Evolutionary conservation across 2,888 invertebrate genomes (phyloP).

Genomic region (Dasysyrphus tricinctus): DNA sequence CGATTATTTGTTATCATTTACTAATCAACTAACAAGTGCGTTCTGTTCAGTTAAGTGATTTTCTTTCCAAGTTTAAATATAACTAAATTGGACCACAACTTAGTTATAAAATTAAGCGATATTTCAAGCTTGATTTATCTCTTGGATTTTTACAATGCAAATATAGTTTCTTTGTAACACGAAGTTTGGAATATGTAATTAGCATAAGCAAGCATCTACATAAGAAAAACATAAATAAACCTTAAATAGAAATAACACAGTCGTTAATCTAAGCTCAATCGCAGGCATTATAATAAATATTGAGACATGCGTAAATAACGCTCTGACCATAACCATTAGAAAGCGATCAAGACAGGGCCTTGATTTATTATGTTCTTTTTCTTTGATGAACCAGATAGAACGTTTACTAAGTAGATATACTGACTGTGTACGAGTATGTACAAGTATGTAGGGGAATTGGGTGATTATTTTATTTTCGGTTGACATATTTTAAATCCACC

Average conservation of each 20-base stretch:
- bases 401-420: not conserved
- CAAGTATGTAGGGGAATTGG: slow-evolving; percentile 1
- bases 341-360: slow-evolving; percentile 3
- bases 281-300: slow-evolving; percentile 12
- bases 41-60: too few species aligned
- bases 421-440: not conserved
- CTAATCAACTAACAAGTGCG: too few species aligned
- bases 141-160: not conserved
- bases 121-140: not conserved
- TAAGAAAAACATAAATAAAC: slow-evolving; percentile 1
- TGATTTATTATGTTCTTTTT: slow-evolving; percentile 28
- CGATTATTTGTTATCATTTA: too few species aligned
- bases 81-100: not conserved
- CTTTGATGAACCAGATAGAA: not conserved
- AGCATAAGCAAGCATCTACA: slow-evolving; percentile 8
- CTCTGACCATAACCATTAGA: slow-evolving; percentile 6
- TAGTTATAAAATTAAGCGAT: not conserved
- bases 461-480: not conserved
- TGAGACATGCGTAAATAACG: slow-evolving; percentile 14
- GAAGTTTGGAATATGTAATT: slow-evolving; percentile 10
- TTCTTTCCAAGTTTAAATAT: not conserved
- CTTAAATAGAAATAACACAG: slow-evolving; percentile 11
- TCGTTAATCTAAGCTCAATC: slow-evolving; percentile 23
- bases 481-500: slow-evolving; percentile 7
- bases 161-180: not conserved